A percentile compares a stretch with the other conserved stretches of the same genome.
Evolutionary conservation across 2,797 vertebrate species (phyloP).

Genomic region (Pampus argenteus): DNA sequence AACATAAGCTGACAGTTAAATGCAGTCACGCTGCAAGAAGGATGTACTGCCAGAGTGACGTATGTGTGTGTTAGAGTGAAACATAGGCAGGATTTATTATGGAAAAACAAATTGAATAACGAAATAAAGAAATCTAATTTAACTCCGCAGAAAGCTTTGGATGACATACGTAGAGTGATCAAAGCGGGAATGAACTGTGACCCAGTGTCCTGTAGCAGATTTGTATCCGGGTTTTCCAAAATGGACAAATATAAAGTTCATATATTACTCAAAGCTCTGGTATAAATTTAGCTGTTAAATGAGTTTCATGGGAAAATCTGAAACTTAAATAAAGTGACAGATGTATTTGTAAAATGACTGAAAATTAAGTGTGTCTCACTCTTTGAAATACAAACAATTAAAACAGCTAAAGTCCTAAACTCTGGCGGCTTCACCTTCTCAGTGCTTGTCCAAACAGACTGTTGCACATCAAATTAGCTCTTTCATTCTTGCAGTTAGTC

Average conservation of each 20-base stretch:
- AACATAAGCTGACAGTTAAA: slow-evolving; percentile 13
- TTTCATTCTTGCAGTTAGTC: background rate
- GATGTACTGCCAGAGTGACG: slow-evolving; percentile 2
- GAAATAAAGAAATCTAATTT: slow-evolving; percentile 44
- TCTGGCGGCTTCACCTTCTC: background rate
- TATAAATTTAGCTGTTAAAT: background rate
- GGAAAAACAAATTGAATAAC: slow-evolving; percentile 43
- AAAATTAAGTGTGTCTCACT: background rate
- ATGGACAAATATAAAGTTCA: background rate
- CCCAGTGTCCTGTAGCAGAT: slow-evolving; percentile 1
- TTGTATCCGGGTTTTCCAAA: slow-evolving; percentile 4
- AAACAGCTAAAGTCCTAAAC: background rate
- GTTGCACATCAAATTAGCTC: background rate
- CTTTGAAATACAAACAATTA: background rate
- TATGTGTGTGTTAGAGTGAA: slow-evolving; percentile 19
- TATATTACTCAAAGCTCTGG: background rate
- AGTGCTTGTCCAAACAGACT: background rate
- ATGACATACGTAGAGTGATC: slow-evolving; percentile 10
- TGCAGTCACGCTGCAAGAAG: background rate
- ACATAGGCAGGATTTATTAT: slow-evolving; percentile 1
- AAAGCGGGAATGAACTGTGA: slow-evolving; percentile 19
- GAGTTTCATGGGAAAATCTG: background rate
- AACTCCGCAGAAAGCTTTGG: slow-evolving; percentile 17
- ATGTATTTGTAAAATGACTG: background rate
- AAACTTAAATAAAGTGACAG: slow-evolving; percentile 4